Evolutionary conservation across 2,888 invertebrate species (phyloP).

Genomic region (Standfussiana lucernea): DNA sequence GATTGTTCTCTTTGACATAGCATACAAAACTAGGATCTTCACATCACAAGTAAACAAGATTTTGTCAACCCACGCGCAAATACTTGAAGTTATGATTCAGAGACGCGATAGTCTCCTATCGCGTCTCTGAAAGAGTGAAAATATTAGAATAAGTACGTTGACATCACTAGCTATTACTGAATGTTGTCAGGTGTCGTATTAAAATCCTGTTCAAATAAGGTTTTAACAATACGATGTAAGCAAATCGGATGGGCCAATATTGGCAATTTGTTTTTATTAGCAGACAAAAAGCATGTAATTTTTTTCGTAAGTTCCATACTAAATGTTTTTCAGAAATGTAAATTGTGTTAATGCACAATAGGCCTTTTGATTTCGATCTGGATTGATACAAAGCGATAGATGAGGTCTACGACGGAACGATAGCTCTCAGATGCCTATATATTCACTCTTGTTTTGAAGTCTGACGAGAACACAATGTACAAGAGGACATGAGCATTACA

Average conservation of each 20-base stretch:
- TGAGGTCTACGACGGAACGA: background rate
- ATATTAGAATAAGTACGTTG: background rate
- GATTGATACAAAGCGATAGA: background rate
- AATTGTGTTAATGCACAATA: background rate
- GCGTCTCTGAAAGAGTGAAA: too few species aligned
- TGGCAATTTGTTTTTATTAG: too few species aligned
- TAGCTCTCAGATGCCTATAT: background rate
- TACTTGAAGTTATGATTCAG: background rate
- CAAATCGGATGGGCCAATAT: background rate
- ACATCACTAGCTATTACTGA: background rate
- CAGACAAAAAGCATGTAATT: too few species aligned
- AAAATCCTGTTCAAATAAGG: background rate
- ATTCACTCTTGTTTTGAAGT: background rate
- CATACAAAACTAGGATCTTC: background rate
- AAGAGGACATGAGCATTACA: background rate
- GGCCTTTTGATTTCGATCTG: background rate
- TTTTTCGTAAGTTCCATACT: background rate
- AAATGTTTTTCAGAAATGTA: background rate
- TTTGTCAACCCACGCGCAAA: background rate
- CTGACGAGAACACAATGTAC: background rate
- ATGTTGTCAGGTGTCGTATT: background rate
- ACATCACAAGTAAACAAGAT: background rate
- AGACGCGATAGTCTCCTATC: too few species aligned
- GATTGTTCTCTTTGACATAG: background rate
- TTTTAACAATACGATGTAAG: background rate